Evolutionary conservation across 2,888 invertebrate species (phyloP).

Genomic region (Crossocerus cetratus): DNA sequence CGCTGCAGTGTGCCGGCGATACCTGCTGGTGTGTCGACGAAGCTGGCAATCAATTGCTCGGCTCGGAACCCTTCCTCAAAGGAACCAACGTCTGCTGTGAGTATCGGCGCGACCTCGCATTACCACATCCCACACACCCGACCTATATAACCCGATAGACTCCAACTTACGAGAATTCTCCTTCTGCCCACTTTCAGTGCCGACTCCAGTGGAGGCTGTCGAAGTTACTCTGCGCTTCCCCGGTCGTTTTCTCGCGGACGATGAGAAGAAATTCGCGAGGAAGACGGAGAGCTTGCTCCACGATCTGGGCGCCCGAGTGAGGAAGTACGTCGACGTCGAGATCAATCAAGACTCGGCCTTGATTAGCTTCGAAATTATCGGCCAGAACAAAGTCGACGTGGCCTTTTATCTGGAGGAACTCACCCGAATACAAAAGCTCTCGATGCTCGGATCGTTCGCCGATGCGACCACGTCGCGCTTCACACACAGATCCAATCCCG

Average conservation of each 20-base stretch:
- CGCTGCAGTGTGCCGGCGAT: constrained; percentile 85
- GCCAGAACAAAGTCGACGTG: constrained; percentile 86
- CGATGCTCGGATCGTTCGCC: constrained; percentile 78
- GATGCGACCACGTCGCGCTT: constrained; percentile 83
- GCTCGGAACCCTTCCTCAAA: constrained; percentile 80
- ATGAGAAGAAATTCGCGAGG: constrained; percentile 64
- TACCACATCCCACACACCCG: background rate
- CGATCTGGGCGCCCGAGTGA: constrained; percentile 71
- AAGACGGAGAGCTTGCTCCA: constrained; percentile 70
- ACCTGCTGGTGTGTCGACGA: constrained; percentile 94
- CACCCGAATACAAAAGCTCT: constrained; percentile 80
- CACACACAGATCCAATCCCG: constrained; percentile 78
- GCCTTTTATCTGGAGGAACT: constrained; percentile 89
- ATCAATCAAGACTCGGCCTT: constrained; percentile 71
- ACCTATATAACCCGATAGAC: background rate
- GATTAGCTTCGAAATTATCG: constrained; percentile 79
- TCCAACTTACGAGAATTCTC: too few relatives aligned
- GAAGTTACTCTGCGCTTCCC: constrained; percentile 86
- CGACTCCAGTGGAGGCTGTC: constrained; percentile 86
- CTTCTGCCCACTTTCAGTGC: constrained; percentile 76
- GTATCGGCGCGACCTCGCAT: constrained; percentile 65
- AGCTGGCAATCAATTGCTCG: constrained; percentile 84
- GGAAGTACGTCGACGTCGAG: constrained; percentile 67
- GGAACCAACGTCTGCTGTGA: constrained; percentile 81
- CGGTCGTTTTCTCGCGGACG: constrained; percentile 78